Conservation (phyloP, 2,888 invertebrate genomes). For the Chymomyza amoena region DNA sequence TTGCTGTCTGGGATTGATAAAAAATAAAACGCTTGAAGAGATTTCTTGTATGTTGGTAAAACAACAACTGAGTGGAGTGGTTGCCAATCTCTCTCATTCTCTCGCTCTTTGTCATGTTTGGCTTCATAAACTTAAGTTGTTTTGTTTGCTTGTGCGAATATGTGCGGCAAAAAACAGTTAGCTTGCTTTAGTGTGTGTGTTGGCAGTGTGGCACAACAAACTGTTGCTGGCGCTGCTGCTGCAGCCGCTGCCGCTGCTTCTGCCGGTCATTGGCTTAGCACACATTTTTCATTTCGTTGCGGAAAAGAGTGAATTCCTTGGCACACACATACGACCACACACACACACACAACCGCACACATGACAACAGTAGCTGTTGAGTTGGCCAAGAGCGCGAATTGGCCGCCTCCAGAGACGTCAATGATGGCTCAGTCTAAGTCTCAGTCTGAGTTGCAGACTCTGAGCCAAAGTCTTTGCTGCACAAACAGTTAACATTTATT, state of each 20-base stretch:
- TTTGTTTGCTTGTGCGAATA: conserved; percentile 29
- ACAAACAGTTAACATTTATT: conserved; percentile 29
- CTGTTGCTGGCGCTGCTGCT: conserved; percentile 22
- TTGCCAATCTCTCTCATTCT: conserved; percentile 13
- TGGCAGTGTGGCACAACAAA: conserved; percentile 39
- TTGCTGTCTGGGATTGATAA: conserved; percentile 50
- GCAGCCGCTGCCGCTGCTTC: conserved; percentile 47
- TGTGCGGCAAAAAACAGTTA: conserved; percentile 55
- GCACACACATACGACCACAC: conserved; percentile 9
- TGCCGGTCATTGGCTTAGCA: conserved; percentile 79
- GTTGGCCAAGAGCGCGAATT: conserved; percentile 5
- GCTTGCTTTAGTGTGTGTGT: conserved; percentile 54
- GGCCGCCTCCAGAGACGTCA: conserved; percentile 1
- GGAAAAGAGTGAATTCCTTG: conserved; percentile 74
- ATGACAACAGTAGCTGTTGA: not conserved
- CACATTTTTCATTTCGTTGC: conserved; percentile 77
- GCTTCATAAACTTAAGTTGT: not conserved
- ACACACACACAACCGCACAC: conserved; percentile 2
- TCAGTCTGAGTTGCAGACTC: conserved; percentile 8
- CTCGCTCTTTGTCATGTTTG: conserved; percentile 24
- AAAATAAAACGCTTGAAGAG: conserved; percentile 38
- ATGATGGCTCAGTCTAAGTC: conserved; percentile 8
- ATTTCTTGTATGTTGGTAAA: conserved; percentile 21
- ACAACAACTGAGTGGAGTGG: conserved; percentile 7
- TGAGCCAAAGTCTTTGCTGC: conserved; percentile 15